Conservation (phyloP, 2,113 vertebrate species). For the Lepus europaeus region DNA sequence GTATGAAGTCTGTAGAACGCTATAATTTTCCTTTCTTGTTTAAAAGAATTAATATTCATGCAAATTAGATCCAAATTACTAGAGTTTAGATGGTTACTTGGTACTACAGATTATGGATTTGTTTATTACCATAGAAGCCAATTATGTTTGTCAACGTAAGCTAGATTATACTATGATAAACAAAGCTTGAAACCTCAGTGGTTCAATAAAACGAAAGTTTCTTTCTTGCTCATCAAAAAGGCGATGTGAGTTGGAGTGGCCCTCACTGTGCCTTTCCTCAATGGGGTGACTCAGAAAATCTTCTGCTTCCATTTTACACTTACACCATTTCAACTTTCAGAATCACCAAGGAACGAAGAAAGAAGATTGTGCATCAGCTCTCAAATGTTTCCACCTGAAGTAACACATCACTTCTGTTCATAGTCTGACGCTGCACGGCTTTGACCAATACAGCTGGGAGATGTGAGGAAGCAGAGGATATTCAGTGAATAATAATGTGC, state of each 20-base stretch:
- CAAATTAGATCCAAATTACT: constrained; percentile 84
- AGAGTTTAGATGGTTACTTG: constrained; percentile 75
- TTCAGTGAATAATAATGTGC: neutral
- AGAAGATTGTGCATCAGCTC: neutral
- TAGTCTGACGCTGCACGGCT: neutral
- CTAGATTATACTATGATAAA: constrained; percentile 56
- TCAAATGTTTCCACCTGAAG: neutral
- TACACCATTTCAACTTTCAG: neutral
- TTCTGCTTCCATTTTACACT: neutral
- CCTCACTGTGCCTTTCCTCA: neutral
- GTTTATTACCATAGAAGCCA: constrained; percentile 79
- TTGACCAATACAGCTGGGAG: neutral
- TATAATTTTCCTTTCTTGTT: constrained; percentile 80
- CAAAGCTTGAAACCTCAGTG: constrained; percentile 47
- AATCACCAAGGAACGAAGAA: neutral
- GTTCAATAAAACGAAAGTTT: constrained; percentile 47
- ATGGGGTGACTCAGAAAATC: neutral
- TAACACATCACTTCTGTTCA: neutral
- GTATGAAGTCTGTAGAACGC: constrained; percentile 72
- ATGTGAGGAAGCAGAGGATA: neutral
- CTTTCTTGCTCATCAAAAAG: constrained; percentile 44
- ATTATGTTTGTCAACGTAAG: constrained; percentile 59
- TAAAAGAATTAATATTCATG: constrained; percentile 84
- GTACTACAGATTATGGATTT: constrained; percentile 68
- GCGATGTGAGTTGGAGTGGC: neutral